Percentiles rank a stretch among this genome's conserved stretches.
phyloP scores from a whole-genome alignment of 2,113 vertebrate genomes.

The Chaetorhynchus papuensis region DNA sequence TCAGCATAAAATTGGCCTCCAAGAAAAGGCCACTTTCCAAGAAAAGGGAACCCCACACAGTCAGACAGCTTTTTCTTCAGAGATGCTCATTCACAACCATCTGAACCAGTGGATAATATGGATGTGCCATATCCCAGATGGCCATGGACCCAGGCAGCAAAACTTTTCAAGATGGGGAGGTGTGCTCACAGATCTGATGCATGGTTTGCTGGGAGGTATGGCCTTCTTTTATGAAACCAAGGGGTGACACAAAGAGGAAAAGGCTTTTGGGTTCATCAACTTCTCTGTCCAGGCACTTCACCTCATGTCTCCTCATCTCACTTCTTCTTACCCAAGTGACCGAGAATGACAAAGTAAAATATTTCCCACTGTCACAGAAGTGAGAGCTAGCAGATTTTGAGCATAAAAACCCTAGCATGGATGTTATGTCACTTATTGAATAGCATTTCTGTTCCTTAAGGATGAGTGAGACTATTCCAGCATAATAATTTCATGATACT shows the following conservation, averaged over 20 bases:
- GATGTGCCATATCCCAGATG: not conserved
- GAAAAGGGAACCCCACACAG: not conserved
- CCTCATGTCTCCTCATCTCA: not conserved
- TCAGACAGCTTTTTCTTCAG: not conserved
- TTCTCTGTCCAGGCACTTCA: not conserved
- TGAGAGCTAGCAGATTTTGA: not conserved
- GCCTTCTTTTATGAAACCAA: not conserved
- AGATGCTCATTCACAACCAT: not conserved
- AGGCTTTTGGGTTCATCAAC: accelerated
- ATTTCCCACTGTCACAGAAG: not conserved
- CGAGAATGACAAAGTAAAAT: not conserved
- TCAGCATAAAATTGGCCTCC: not conserved
- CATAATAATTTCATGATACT: not conserved
- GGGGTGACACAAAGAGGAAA: not conserved
- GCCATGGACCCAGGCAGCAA: not conserved
- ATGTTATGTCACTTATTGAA: not conserved
- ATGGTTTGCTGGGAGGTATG: not conserved
- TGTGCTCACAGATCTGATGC: not conserved
- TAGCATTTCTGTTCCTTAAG: not conserved
- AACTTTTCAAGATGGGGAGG: not conserved
- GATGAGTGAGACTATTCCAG: not conserved
- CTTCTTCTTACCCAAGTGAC: not conserved
- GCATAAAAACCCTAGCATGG: not conserved
- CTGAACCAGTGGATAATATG: not conserved
- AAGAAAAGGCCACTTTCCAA: not conserved